A percentile compares a stretch with the other conserved stretches of the same genome.
These are phyloP conservation scores for Lipotes vexillifer DNA, from an alignment of 2,113 vertebrate species.

Conservation along the genomic window DNA sequence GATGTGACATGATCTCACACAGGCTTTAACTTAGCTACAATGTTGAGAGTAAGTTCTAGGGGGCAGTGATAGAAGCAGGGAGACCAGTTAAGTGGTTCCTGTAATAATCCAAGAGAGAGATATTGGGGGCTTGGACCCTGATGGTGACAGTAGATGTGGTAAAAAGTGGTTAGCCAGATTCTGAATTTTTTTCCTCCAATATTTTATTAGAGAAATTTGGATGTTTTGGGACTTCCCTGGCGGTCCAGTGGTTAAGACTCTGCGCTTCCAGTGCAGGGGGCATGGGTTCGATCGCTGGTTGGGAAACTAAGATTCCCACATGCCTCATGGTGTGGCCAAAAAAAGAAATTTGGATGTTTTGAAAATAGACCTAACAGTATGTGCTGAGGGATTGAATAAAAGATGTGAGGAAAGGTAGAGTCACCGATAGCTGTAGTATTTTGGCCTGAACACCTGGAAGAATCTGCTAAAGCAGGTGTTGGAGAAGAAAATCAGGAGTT, in stretches of 20 bases:
- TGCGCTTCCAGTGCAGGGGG: no score
- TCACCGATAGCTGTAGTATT: neutral
- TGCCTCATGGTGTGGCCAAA: no score
- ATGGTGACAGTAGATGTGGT: neutral
- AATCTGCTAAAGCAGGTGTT: neutral
- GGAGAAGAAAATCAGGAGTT: neutral
- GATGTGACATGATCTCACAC: neutral
- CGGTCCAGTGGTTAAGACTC: no score
- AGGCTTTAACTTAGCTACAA: neutral
- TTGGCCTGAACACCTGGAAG: neutral
- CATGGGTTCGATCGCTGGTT: no score
- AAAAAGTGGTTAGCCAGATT: neutral
- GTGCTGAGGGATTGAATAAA: neutral
- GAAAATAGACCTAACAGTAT: neutral
- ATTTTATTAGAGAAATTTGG: neutral
- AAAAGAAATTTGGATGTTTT: neutral
- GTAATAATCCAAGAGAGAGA: neutral
- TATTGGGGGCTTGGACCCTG: neutral
- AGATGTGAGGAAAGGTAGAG: neutral
- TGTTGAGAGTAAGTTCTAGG: neutral
- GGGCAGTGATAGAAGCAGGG: neutral
- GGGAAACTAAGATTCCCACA: no score
- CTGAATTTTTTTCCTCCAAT: neutral
- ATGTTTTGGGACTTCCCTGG: neutral
- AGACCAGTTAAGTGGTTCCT: neutral